Evolutionary conservation across 1,140 invertebrate species (phyloP), one percentile per base, ranked within the genome.

Genomic region (Atta colombica): DNA sequence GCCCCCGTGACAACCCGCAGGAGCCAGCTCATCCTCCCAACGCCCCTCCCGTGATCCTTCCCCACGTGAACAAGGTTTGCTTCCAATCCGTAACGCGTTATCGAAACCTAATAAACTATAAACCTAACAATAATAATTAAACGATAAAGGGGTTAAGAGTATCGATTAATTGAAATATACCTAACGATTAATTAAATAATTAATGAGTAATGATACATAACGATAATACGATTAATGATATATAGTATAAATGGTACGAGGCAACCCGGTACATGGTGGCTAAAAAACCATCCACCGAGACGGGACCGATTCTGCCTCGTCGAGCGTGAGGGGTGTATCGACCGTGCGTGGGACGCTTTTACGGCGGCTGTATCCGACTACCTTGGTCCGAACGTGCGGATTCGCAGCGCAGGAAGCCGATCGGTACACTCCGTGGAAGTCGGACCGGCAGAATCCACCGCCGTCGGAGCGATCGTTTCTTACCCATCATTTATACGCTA

Each of bases 401-500:
- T 63, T 51, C 85, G 82, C 49, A 85, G 51, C 49, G 28, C 49
- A n/a, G 31, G 53, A 66, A 61, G 49, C 89, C 85, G 81, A 90
- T 86, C 86, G 88, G 85, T 66, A 87, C 86, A 87, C 71, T 53
- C 87, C 75, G 45, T 88, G 61, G 61, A 68, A 58, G 84, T 80
- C 74, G 84, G 69, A 71, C 65, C 53, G 58, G 78, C 87, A 72
- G 89, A 71, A 88, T 85, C 77, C 77, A 77, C 60, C 81, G 63
- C 75, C 89, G 89, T 91, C 87, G 53, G 94, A 94, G 93, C 93
- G 94, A 93, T 94, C 94, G 94, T 95, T 95, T 95, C 94, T 95
- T 95, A 95, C 94, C 95, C 94, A 95, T 95, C 94, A 95, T 95
- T 95, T 95, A 95, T 95, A 94, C 93, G 93, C 93, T 95, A 95